These are phyloP conservation scores for Cosmorhoe ocellata DNA, from an alignment of 2,888 invertebrate species.

Conservation along the genomic window DNA sequence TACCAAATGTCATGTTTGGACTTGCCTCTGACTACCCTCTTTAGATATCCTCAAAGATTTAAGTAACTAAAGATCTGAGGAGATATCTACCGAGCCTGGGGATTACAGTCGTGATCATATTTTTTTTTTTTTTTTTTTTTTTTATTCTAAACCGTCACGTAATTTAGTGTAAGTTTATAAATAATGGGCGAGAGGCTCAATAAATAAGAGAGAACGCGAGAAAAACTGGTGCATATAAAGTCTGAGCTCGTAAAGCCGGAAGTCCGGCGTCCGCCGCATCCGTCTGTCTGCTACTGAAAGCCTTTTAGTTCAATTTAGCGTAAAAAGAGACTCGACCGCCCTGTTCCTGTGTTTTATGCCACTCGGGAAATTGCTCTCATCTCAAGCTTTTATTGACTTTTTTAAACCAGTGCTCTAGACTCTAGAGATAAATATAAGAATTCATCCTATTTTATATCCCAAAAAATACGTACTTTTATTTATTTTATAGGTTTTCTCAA, in stretches of 20 bases:
- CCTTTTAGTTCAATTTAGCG: constrained; percentile 79
- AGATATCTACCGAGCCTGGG: too few relatives aligned
- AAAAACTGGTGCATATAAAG: constrained; percentile 60
- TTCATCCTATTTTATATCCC: not conserved
- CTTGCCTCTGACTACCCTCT: too few relatives aligned
- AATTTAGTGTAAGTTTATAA: not conserved
- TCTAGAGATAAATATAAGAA: not conserved
- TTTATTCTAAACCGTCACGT: too few relatives aligned
- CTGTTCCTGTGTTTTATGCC: constrained; percentile 61
- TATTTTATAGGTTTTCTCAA: too few relatives aligned
- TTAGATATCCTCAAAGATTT: too few relatives aligned
- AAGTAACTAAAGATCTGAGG: too few relatives aligned
- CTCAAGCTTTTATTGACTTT: constrained; percentile 30
- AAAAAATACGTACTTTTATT: too few relatives aligned
- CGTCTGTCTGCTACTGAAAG: constrained; percentile 69
- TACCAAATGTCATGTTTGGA: too few relatives aligned
- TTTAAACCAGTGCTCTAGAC: constrained; percentile 4
- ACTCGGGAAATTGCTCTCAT: constrained; percentile 57
- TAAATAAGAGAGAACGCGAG: constrained; percentile 26
- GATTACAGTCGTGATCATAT: too few relatives aligned
- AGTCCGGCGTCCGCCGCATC: constrained; percentile 67
- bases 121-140: too few relatives aligned
- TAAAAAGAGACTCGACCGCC: constrained; percentile 64
- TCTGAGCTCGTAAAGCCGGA: constrained; percentile 62
- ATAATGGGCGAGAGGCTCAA: constrained; percentile 1